Base-by-base conservation (phyloP, 2,888 invertebrate species). In the Hirtodrosophila trivittata region DNA sequence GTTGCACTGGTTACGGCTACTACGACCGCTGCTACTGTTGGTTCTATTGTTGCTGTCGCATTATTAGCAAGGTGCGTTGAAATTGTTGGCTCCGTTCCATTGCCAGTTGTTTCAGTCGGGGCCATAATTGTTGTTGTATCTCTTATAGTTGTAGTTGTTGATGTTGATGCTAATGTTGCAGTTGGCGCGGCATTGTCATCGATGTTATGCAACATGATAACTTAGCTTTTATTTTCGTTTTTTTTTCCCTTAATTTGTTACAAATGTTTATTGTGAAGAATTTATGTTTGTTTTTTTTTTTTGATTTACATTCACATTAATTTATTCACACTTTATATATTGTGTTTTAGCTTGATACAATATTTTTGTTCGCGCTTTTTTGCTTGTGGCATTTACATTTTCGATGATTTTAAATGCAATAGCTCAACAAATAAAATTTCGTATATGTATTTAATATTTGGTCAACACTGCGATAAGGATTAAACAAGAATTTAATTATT, bases 11-110 rank as follows among this genome's bases (percentile, higher is more conserved):
- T 38, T 55, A 45, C 14, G 49, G 49, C 18, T 47, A 43, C 10
- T 38, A 41, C 37, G 46, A 25, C 10, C 41, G 30, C n/a, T 38
- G 56, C 21, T 59, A 56, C 32, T 52, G 69, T 58, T 65, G 65
- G 14, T 16, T 21, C 51, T 49, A 41, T 38, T 33, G 66, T 39
- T 54, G 50, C 33, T 43, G 56, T 66, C 47, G 72, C 49, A n/a
- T n/a, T n/a, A 37, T 54, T 71, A 7, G 70, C 71, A 72, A 82
- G 74, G 76, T 77, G 77, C 80, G 80, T 74, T 68, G 66, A 64
- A 77, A 62, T 70, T 77, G 65, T 84, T 78, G 82, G 83, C 78
- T 84, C 77, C 42, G 70, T 73, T 68, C 71, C 75, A 84, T 65
- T 74, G 66, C 73, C 67, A 69, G 60, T 77, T 72, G 70, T 74